Conservation (phyloP, 2,888 invertebrate genomes). For the Leucophora obtusa region DNA sequence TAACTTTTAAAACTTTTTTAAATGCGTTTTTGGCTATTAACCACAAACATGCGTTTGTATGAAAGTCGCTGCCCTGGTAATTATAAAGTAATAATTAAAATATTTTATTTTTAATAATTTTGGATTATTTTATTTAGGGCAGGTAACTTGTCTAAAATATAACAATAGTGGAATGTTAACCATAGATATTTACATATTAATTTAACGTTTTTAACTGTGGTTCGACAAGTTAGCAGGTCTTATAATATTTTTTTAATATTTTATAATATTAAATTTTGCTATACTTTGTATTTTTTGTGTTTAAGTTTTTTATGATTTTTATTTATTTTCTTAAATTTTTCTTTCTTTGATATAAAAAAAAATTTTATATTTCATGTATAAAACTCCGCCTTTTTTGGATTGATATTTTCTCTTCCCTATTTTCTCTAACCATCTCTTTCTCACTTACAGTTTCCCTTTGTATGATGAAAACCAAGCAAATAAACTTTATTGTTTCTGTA, state of each 20-base stretch:
- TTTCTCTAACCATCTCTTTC: slow-evolving; percentile 32
- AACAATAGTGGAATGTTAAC: too few relatives aligned
- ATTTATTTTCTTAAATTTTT: slow-evolving; percentile 6
- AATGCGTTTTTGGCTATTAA: too few relatives aligned
- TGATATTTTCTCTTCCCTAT: slow-evolving; percentile 27
- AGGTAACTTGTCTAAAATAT: too few relatives aligned
- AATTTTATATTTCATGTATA: background rate
- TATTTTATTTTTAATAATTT: too few relatives aligned
- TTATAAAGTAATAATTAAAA: too few relatives aligned
- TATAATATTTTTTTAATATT: background rate
- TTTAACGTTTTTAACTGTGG: too few relatives aligned
- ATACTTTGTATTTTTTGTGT: background rate
- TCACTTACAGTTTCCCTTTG: background rate
- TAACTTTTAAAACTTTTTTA: too few relatives aligned
- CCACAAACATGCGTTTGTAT: too few relatives aligned
- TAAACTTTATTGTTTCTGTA: background rate
- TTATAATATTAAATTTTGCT: slow-evolving; percentile 17
- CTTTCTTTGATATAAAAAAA: background rate
- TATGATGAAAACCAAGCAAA: background rate
- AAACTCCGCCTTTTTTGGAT: slow-evolving; percentile 38
- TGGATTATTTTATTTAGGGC: too few relatives aligned
- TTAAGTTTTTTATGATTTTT: slow-evolving; percentile 13
- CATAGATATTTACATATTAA: too few relatives aligned
- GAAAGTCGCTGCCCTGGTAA: too few relatives aligned
- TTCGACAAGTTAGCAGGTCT: too few relatives aligned